Base-by-base conservation (phyloP, 2,797 vertebrate genomes). In the Neosilurus mollespiculum region DNA sequence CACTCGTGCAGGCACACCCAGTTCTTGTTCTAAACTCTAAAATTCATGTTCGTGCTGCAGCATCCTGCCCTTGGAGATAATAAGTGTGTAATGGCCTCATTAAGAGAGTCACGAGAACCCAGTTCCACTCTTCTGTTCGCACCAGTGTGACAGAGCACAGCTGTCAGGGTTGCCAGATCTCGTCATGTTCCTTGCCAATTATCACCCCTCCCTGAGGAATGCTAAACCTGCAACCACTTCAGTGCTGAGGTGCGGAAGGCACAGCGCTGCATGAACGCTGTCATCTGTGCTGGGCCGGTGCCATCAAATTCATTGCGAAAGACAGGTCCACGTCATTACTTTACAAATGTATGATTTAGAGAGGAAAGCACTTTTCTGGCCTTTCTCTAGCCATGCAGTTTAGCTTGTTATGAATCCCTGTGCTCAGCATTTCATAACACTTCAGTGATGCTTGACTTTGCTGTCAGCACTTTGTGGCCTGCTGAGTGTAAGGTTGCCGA, bases 161-260 rank as follows among this genome's bases (percentile, higher is more conserved):
- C 85, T 88, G 87, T 87, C 85, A 80, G 81, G 58, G 85, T 82
- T 87, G 85, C 87, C 87, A 86, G 83, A 85, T 88, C 81, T 83
- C 80, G 64, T 88, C 85, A 80, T 84, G 83, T 86, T 86, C 81
- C 75, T 80, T 84, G 87, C 83, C 87, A 88, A 88, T 88, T 88
- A 87, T 82, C 81, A 69, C 79, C 79, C 70, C 79, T 85, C 79
- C 81, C 85, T 4, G 70, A 87, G 87, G 87, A 87, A 88, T 81
- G 79, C 58, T 77, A 80, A 86, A 76, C 70, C 62, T 72, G 78
- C 77, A 73, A 54, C 82, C 76, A 82, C 84, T 80, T 84, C 81
- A 56, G 83, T 65, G 81, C 83, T 49, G 78, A 84, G 22, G 54
- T 18, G 12, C 72, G 80, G 43, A 81, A 71, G 26, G 76, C 43